Evolutionary conservation across 2,888 invertebrate genomes (phyloP).

Genomic region (Tridacna gigas): DNA sequence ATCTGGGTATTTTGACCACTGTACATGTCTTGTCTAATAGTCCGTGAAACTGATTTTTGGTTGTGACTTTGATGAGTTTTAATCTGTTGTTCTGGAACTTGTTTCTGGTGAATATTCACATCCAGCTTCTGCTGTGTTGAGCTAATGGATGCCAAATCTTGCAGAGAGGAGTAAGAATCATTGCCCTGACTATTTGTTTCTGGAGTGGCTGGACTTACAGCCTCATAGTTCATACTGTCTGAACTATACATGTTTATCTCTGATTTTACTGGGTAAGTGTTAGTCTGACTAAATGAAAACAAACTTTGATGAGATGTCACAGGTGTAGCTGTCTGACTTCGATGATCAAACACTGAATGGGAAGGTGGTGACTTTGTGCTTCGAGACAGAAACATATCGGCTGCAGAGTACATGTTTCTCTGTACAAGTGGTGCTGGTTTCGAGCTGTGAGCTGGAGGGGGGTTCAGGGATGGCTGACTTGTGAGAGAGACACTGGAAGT

Average conservation of each 20-base stretch:
- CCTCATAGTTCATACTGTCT: conserved; percentile 76
- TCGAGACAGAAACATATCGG: conserved; percentile 53
- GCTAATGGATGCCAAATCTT: conserved; percentile 68
- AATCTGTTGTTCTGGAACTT: conserved; percentile 45
- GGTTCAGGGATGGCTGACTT: conserved; percentile 62
- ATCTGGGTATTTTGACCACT: conserved; percentile 47
- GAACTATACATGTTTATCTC: conserved; percentile 27
- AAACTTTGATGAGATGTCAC: conserved; percentile 36
- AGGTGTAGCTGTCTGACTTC: conserved; percentile 40
- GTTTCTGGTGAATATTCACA: conserved; percentile 44
- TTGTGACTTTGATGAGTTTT: conserved; percentile 47
- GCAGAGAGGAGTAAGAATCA: conserved; percentile 61
- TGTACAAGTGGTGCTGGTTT: conserved; percentile 68
- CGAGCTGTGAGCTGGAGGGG: conserved; percentile 82
- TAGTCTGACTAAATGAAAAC: conserved; percentile 46
- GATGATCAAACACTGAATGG: conserved; percentile 50
- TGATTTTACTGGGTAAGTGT: conserved; percentile 43
- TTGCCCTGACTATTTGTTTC: conserved; percentile 55
- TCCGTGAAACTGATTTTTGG: conserved; percentile 38
- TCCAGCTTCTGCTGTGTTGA: conserved; percentile 62
- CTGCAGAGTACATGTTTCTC: conserved; percentile 69
- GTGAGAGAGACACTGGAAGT: conserved; percentile 41
- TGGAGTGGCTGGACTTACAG: conserved; percentile 78
- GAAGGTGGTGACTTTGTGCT: conserved; percentile 55
- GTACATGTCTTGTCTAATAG: conserved; percentile 52